These are phyloP conservation scores for Amphipyra berbera DNA, from an alignment of 2,888 invertebrate species.

Conservation along the genomic window DNA sequence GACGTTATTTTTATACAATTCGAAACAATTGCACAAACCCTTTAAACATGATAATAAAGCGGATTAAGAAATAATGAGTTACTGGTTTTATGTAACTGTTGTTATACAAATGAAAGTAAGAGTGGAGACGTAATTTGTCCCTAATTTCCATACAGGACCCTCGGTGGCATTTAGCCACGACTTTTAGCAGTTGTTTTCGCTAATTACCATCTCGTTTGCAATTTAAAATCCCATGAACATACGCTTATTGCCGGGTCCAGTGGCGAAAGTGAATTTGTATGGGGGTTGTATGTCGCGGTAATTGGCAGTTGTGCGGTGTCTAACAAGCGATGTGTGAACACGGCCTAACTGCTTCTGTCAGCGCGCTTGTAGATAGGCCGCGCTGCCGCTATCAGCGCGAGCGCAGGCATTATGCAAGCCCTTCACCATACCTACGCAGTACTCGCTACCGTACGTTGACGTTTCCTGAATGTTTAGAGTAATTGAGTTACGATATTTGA, in stretches of 20 bases:
- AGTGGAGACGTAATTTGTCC: constrained; percentile 86
- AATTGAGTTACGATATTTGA: constrained; percentile 76
- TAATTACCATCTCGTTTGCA: constrained; percentile 89
- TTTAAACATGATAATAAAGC: constrained; percentile 73
- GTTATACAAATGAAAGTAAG: constrained; percentile 84
- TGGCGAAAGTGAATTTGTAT: constrained; percentile 80
- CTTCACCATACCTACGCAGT: constrained; percentile 55
- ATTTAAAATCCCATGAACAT: constrained; percentile 82
- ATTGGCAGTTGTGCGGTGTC: constrained; percentile 80
- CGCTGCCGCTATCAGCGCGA: constrained; percentile 57
- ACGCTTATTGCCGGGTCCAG: constrained; percentile 65
- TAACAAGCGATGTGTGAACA: constrained; percentile 73
- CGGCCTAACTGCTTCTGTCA: constrained; percentile 70
- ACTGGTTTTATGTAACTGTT: constrained; percentile 80
- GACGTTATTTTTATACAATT: constrained; percentile 59
- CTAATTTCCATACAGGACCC: constrained; percentile 86
- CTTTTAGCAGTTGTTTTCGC: constrained; percentile 85
- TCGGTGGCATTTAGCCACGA: constrained; percentile 80
- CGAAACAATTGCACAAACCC: constrained; percentile 69
- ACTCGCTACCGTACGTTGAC: constrained; percentile 70
- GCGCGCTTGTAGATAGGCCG: constrained; percentile 56
- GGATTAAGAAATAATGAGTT: constrained; percentile 82
- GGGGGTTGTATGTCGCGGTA: constrained; percentile 78
- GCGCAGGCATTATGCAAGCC: constrained; percentile 74
- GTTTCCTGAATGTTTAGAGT: constrained; percentile 79